Conservation (phyloP, 2,113 vertebrate genomes). For the Scolopax mira region DNA sequence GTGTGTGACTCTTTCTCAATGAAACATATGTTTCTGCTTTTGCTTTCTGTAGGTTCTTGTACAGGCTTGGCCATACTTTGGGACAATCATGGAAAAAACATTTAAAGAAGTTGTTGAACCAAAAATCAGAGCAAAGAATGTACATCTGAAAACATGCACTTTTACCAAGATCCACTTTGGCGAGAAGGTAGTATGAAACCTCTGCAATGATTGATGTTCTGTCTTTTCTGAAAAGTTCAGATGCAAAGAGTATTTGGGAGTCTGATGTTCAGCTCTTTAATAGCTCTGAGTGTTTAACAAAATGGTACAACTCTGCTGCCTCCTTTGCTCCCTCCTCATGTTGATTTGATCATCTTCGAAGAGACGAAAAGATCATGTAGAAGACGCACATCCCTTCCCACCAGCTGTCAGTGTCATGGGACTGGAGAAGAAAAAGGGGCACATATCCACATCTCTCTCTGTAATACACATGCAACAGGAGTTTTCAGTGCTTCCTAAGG, state of each 20-base stretch:
- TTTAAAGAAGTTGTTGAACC: constrained; percentile 86
- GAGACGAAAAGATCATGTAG: not conserved
- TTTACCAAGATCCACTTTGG: constrained; percentile 94
- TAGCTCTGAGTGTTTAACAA: not conserved
- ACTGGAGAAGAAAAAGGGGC: not conserved
- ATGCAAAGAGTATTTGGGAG: not conserved
- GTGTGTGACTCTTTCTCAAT: not conserved
- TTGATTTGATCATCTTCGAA: not conserved
- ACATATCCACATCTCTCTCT: not conserved
- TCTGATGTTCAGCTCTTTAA: not conserved
- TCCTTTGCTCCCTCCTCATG: not conserved
- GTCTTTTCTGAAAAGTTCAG: not conserved
- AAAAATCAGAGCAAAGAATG: constrained; percentile 80
- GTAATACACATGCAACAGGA: not conserved
- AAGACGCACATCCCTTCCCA: not conserved
- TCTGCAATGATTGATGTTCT: not conserved
- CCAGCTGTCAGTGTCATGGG: not conserved
- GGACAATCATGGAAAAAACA: constrained; percentile 89
- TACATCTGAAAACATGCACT: constrained; percentile 85
- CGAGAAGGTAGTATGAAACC: constrained; percentile 76
- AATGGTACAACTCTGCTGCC: not conserved
- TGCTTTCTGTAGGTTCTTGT: constrained; percentile 78
- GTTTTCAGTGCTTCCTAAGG: not conserved
- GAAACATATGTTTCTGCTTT: not conserved
- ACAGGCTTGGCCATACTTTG: constrained; percentile 95